Evolutionary conservation across 2,888 invertebrate genomes (phyloP).

Genomic region (Anorthoa munda): DNA sequence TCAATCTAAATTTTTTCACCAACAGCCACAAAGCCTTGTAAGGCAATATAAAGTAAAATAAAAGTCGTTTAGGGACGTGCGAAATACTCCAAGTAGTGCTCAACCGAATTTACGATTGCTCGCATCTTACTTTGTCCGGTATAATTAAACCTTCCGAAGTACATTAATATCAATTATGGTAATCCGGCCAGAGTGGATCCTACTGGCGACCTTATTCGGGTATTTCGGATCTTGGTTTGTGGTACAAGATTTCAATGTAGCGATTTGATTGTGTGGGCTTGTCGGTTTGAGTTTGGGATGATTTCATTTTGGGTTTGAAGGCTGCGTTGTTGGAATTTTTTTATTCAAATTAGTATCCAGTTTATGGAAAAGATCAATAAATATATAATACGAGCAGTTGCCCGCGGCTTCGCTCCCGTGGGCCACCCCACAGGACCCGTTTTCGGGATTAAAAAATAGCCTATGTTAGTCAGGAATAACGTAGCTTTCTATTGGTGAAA

Average conservation of each 20-base stretch:
- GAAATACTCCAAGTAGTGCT: constrained; percentile 63
- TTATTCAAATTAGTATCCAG: neutral
- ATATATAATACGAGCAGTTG: no score
- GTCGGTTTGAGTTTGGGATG: neutral
- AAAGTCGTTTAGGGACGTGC: constrained; percentile 67
- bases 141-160: constrained; percentile 85
- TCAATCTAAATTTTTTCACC: constrained; percentile 53
- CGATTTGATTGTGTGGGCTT: constrained; percentile 53
- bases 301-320: constrained; percentile 1
- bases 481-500: no score
- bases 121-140: constrained; percentile 80
- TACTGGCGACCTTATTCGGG: constrained; percentile 77
- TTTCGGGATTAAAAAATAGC: no score
- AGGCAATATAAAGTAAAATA: constrained; percentile 65
- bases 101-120: constrained; percentile 76
- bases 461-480: no score
- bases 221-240: constrained; percentile 61
- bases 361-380: no score
- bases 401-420: no score
- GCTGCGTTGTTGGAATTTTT: neutral
- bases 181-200: constrained; percentile 81
- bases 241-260: constrained; percentile 67
- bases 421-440: no score
- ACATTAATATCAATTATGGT: constrained; percentile 88
- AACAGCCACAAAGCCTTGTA: constrained; percentile 37